phyloP scores from a whole-genome alignment of 2,797 vertebrate species.

The Rhyacichthys aspro region DNA sequence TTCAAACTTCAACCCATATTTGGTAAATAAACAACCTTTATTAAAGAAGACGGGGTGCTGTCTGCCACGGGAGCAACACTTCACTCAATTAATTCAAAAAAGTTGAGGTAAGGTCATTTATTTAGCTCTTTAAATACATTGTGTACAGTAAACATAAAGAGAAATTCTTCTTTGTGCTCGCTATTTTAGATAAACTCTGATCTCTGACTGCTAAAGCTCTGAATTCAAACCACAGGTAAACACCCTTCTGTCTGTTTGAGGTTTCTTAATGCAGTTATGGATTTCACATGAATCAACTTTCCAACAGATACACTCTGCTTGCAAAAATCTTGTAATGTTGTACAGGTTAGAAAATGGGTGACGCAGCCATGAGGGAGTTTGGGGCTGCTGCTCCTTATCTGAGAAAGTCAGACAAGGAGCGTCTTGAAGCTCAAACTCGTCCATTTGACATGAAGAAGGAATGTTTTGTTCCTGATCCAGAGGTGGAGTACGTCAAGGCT shows the following conservation, averaged over 20 bases:
- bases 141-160: neutral
- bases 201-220: neutral
- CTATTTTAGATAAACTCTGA: neutral
- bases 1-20: conserved; percentile 57
- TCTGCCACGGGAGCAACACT: conserved; percentile 13
- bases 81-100: conserved; percentile 16
- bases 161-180: neutral
- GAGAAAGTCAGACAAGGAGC: conserved; percentile 87
- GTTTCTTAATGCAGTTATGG: neutral
- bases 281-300: too few relatives aligned
- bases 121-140: neutral
- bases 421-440: conserved; percentile 87
- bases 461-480: conserved; percentile 86
- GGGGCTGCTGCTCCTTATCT: conserved; percentile 85
- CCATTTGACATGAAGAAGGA: conserved; percentile 90
- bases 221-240: neutral
- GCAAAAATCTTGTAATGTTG: neutral
- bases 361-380: conserved; percentile 83
- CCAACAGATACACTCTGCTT: neutral
- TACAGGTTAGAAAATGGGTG: conserved; percentile 70
- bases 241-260: neutral
- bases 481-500: conserved; percentile 86
- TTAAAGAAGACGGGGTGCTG: conserved; percentile 37
- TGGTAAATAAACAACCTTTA: conserved; percentile 57
- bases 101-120: conserved; percentile 47